These are phyloP conservation scores for Griposia aprilina DNA, from an alignment of 2,888 invertebrate species.

Conservation along the genomic window DNA sequence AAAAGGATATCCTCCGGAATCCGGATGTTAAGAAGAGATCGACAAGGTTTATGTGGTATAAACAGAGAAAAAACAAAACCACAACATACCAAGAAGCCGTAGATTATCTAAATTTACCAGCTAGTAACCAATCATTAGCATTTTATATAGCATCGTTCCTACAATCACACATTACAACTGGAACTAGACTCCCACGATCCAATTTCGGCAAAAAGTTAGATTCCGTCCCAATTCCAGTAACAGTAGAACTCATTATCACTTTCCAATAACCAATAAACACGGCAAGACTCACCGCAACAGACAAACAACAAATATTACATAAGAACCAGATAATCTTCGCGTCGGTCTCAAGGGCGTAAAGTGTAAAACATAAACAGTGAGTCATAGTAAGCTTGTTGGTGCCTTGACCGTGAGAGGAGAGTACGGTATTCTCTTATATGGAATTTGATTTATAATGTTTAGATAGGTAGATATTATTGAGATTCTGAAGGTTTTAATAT, in stretches of 20 bases:
- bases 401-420: conserved; percentile 51
- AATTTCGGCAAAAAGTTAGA: background rate
- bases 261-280: conserved; percentile 27
- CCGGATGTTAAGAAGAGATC: background rate
- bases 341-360: conserved; percentile 51
- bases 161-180: background rate
- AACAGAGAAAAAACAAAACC: too few relatives aligned
- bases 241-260: background rate
- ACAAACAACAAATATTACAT: conserved; percentile 59
- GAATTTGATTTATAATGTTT: conserved; percentile 13
- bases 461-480: background rate
- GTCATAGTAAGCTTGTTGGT: conserved; percentile 41
- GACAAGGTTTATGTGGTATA: background rate
- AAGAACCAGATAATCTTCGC: conserved; percentile 55
- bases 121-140: background rate
- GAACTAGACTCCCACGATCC: background rate
- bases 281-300: conserved; percentile 37
- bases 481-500: background rate
- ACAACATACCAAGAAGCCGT: background rate
- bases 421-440: conserved; percentile 20
- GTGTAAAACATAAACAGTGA: conserved; percentile 58
- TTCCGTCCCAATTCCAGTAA: background rate
- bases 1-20: background rate
- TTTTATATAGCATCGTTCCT: background rate
- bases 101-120: background rate